Base-by-base conservation (phyloP, 2,113 vertebrate species). In the Sphaerodactylus townsendi region DNA sequence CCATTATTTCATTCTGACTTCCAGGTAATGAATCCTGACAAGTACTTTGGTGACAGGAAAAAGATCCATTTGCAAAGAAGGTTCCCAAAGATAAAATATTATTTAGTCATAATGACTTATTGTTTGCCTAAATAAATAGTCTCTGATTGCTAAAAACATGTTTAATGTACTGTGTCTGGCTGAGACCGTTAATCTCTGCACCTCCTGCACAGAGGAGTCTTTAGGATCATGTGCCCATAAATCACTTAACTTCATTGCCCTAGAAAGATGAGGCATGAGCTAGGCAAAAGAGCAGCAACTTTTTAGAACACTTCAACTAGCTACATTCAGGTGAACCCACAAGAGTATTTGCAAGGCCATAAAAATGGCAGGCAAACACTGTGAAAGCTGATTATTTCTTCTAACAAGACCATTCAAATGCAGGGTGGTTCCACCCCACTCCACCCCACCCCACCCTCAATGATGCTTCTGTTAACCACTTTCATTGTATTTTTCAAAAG, bases 51-150 rank as follows among this genome's bases (percentile, higher is more conserved):
- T n/a, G 0, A 0, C 53, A 0, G 1, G 44, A 14, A 73, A 5
- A 33, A 25, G 7, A 0, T 17, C 8, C 23, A 0, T 86, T 85
- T 80, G 56, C 25, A 56, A 17, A 44, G 19, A 74, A 86, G 56
- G 17, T 46, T 5, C n/a, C 44, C 70, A 66, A 37, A 50, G 76
- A 68, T 15, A 69, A 59, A 50, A 84, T 75, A 81, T 82, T 71
- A 1, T 33, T 75, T 73, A 30, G n/a, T 46, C 15, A 19, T 72
- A 41, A 69, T 48, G 39, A 75, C 62, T 75, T 87, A 74, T n/a
- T 46, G 76, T 62, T 85, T 76, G 59, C 78, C 66, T 48, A 88
- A 86, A 66, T 62, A 81, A 76, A 74, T 59, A 30, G 33, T 15
- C 65, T 28, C 28, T 53, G 65, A 74, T 79, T 56, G 59, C 68